These are phyloP conservation scores for Psittacula cyanocephala DNA, from an alignment of 2,113 vertebrate genomes.

Conservation along the genomic window DNA sequence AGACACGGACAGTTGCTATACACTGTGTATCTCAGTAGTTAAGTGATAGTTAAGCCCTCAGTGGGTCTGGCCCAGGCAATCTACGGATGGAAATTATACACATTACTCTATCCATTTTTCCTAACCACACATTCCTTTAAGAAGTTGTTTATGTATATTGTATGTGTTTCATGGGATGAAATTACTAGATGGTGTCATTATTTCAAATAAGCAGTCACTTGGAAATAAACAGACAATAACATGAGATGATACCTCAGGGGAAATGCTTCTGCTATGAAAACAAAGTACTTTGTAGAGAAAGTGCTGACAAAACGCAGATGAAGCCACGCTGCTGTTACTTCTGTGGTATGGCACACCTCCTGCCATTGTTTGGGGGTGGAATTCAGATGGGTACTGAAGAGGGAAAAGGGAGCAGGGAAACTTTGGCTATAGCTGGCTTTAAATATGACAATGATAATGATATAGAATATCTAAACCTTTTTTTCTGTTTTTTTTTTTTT, in stretches of 20 bases:
- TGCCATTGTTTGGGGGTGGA: neutral
- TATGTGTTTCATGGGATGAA: neutral
- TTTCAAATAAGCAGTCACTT: neutral
- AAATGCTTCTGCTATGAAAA: neutral
- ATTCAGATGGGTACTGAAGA: neutral
- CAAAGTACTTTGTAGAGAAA: neutral
- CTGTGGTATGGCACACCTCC: neutral
- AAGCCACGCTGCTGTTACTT: neutral
- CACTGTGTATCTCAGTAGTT: neutral
- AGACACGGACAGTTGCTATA: fast-evolving
- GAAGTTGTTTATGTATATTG: neutral
- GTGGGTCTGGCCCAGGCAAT: neutral
- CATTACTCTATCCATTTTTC: neutral
- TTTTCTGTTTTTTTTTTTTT: neutral
- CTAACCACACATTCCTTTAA: neutral
- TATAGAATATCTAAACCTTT: neutral
- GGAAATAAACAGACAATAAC: neutral
- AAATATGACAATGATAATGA: neutral
- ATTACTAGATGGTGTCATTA: neutral
- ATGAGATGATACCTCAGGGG: neutral
- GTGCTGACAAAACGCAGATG: neutral
- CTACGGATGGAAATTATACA: neutral
- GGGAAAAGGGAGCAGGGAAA: neutral
- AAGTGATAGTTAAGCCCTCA: neutral
- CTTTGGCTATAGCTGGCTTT: neutral